phyloP scores from a whole-genome alignment of 2,797 vertebrate genomes.

The Tinamus major region DNA sequence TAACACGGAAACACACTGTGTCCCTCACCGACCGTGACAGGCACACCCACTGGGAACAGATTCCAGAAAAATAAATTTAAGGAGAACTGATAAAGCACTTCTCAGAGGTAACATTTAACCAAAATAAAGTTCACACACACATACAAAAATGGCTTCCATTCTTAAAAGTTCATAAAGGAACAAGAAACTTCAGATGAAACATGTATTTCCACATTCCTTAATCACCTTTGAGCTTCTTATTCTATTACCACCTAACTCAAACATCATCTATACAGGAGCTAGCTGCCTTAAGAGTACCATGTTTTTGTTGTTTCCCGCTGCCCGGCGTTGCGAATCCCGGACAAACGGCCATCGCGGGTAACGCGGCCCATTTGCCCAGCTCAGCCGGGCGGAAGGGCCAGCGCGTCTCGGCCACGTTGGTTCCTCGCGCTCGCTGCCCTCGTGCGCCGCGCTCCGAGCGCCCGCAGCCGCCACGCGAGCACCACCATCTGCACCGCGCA shows the following conservation, averaged over 20 bases:
- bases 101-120: neutral
- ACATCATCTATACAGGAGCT: neutral
- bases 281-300: neutral
- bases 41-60: neutral
- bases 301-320: neutral
- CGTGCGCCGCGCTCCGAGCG: fast-evolving
- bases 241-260: neutral
- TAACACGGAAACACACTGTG: neutral
- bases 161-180: neutral
- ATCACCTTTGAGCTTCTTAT: neutral
- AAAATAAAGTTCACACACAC: neutral
- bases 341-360: fast-evolving
- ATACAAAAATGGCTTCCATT: neutral
- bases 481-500: fast-evolving
- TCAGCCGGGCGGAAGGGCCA: neutral
- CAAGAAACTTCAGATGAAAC: neutral
- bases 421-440: neutral
- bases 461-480: fast-evolving
- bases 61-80: neutral
- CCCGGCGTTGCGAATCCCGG: neutral
- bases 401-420: fast-evolving
- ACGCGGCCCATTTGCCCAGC: neutral
- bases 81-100: neutral
- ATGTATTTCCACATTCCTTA: neutral
- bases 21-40: neutral